Evolutionary conservation across 2,113 vertebrate species (phyloP), one percentile per base, ranked within the genome.

Genomic region (Eptatretus burgeri): DNA sequence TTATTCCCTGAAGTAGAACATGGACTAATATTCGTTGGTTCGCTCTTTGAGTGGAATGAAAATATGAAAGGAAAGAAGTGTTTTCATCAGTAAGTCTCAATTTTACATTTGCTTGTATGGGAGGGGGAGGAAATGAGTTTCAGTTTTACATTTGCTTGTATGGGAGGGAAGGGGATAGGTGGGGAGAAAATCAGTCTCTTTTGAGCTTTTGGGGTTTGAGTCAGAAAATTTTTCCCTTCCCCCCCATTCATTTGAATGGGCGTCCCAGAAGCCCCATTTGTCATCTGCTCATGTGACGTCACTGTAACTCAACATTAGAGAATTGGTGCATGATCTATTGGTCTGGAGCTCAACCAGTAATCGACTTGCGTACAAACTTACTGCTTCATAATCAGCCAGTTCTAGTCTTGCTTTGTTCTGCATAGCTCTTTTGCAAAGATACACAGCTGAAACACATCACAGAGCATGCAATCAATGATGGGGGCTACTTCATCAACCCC

Each of bases 371-470:
- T 13, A 60, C 27, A 66, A 77, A 93, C 86, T 83, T 77, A 94
- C 87, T 50, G 86, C 84, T 76, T 94, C 87, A 66, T 89, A 94
- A 75, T 94, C 87, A 1, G 87, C 87, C 51, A 94, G 70, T 73
- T 94, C 87, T 70, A 94, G 78, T 64, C 87, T 80, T 64, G 87
- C 86, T 74, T 94, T 94, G 68, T 94, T 94, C 78, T 94, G 87
- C 87, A 94, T 94, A 67, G 86, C 89, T 75, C 86, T 78, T 73
- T 94, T 94, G 75, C 86, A 94, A 71, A 94, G 81, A 75, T 94
- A 94, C 74, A 94, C 93, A 71, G 87, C 87, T 93, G 69, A 5
- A 68, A 76, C n/a, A 17, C n/a, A 60, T 20, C n/a, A 60, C 10
- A 60, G 56, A 20, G 20, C 56, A 13, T n/a, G 56, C 56, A 11